phyloP scores from a whole-genome alignment of 2,797 vertebrate genomes.

The Okamejei kenojei region DNA sequence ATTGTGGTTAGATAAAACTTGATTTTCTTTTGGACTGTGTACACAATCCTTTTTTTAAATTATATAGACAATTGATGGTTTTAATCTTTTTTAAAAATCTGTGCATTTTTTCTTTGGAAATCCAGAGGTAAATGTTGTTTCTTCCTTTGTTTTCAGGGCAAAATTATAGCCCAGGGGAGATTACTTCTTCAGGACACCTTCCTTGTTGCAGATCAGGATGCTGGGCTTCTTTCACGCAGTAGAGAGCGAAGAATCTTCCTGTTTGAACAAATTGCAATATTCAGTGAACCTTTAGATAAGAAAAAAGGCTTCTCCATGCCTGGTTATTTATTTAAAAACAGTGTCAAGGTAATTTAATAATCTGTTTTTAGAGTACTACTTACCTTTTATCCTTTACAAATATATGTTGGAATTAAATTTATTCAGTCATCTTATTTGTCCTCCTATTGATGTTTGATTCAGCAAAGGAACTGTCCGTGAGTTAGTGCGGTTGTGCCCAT shows the following conservation, averaged over 20 bases:
- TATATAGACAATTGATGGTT: background rate
- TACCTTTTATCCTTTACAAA: background rate
- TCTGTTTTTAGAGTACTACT: background rate
- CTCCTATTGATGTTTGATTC: background rate
- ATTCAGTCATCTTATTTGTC: background rate
- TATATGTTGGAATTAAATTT: background rate
- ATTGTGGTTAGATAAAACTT: background rate
- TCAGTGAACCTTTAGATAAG: constrained; percentile 93
- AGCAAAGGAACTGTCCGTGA: background rate
- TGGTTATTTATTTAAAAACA: constrained; percentile 92
- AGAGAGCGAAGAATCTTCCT: constrained; percentile 93
- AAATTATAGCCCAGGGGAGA: constrained; percentile 95
- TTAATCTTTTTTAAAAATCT: background rate
- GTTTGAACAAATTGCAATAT: constrained; percentile 95
- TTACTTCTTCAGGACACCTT: constrained; percentile 93
- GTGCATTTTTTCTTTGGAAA: background rate
- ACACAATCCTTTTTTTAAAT: background rate
- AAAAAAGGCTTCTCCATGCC: constrained; percentile 93
- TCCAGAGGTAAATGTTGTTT: background rate
- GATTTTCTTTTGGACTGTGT: background rate
- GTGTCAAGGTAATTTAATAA: constrained; percentile 77
- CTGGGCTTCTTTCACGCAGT: constrained; percentile 71
- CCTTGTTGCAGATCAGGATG: constrained; percentile 82
- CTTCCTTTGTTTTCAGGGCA: constrained; percentile 65
- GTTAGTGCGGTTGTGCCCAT: background rate